Evolutionary conservation across 1,140 invertebrate genomes (phyloP).

Genomic region (Drosophila carrolli): DNA sequence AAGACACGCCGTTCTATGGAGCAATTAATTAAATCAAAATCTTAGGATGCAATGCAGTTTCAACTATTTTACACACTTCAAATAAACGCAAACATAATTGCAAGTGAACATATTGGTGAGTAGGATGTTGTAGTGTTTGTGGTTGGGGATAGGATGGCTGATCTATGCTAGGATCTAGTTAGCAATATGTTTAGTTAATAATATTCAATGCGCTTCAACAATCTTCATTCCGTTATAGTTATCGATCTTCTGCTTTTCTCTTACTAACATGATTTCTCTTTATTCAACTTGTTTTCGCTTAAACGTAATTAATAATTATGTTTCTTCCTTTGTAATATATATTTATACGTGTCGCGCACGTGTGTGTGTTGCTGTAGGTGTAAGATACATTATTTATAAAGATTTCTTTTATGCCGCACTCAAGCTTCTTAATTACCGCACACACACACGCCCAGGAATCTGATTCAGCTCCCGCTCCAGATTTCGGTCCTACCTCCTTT

Average conservation of each 20-base stretch:
- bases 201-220: conserved; percentile 64
- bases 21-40: conserved; percentile 11
- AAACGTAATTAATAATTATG: conserved; percentile 78
- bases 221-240: conserved; percentile 61
- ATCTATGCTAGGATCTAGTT: conserved; percentile 64
- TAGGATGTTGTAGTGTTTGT: conserved; percentile 19
- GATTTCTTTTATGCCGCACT: conserved; percentile 52
- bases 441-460: conserved; percentile 44
- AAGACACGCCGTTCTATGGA: conserved; percentile 60
- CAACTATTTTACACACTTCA: conserved; percentile 62
- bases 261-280: conserved; percentile 75
- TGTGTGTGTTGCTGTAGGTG: conserved; percentile 10
- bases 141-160: conserved; percentile 45
- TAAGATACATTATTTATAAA: conserved; percentile 58
- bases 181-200: conserved; percentile 72
- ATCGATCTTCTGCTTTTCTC: conserved; percentile 55
- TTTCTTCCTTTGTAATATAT: conserved; percentile 67
- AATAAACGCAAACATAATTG: conserved; percentile 40
- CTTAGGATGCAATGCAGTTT: conserved; percentile 28
- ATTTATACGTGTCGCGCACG: conserved; percentile 63
- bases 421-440: conserved; percentile 30
- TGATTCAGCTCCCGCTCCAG: conserved; percentile 23
- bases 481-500: conserved; percentile 40
- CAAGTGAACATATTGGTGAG: conserved; percentile 22
- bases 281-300: conserved; percentile 73